Conservation (phyloP, 1,140 invertebrate genomes). For the Neodiprion fabricii region DNA sequence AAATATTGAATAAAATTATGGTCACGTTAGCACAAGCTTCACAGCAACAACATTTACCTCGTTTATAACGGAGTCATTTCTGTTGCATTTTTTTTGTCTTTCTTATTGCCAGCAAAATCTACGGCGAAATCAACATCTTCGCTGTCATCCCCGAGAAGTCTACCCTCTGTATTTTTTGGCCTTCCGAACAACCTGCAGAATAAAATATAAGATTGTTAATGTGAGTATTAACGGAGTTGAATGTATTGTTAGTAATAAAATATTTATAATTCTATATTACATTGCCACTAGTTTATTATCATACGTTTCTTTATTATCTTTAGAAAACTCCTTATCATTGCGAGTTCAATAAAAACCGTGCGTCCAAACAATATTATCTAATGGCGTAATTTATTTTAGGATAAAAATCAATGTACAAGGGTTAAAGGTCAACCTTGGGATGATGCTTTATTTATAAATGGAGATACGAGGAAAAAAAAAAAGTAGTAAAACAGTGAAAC, state of each 20-base stretch:
- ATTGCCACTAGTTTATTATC: background rate
- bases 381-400: background rate
- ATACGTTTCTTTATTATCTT: background rate
- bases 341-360: too few species aligned
- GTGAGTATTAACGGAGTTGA: too few species aligned
- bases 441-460: too few species aligned
- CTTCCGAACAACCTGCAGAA: constrained; percentile 50
- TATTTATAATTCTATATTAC: background rate
- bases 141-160: constrained; percentile 44
- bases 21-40: too few species aligned
- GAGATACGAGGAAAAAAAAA: too few species aligned
- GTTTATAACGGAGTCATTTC: constrained; percentile 41
- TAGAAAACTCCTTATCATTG: background rate
- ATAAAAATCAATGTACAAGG: background rate
- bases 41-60: too few species aligned
- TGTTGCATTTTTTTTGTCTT: constrained; percentile 38
- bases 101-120: constrained; percentile 46
- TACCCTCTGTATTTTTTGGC: constrained; percentile 49
- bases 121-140: constrained; percentile 45
- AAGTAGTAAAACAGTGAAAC: too few species aligned
- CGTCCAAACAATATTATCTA: background rate
- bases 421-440: background rate
- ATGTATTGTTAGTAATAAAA: too few species aligned
- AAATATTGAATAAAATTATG: too few species aligned
- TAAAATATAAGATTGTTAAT: background rate